phyloP scores from a whole-genome alignment of 1,140 invertebrate species.

The Pemphigus obesinymphae region DNA sequence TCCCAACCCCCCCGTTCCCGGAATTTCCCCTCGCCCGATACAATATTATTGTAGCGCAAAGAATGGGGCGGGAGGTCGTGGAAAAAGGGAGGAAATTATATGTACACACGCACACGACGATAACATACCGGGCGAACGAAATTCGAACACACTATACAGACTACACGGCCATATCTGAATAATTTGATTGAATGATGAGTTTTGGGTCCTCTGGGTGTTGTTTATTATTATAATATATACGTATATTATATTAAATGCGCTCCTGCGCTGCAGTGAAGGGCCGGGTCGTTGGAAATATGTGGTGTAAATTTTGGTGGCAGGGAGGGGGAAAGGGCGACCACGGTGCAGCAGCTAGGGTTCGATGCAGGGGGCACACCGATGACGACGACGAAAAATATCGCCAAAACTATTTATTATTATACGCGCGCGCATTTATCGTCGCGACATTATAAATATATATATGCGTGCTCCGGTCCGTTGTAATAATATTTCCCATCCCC shows the following conservation, averaged over 20 bases:
- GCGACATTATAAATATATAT: no score
- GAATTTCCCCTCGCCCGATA: neutral
- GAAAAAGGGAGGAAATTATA: constrained; percentile 12
- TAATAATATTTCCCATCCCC: neutral
- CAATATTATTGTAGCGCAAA: no score
- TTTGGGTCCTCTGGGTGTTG: constrained; percentile 20
- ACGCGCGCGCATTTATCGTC: no score
- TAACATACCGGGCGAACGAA: neutral
- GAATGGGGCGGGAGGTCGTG: neutral
- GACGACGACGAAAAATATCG: neutral
- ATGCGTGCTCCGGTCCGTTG: neutral
- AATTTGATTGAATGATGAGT: constrained; percentile 19
- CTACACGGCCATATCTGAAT: constrained; percentile 8
- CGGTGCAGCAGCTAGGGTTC: no score
- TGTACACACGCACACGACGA: neutral
- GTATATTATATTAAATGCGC: no score
- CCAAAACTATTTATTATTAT: neutral
- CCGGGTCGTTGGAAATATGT: constrained; percentile 15
- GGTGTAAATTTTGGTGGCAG: neutral
- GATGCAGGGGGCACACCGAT: no score
- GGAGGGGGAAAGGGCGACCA: neutral
- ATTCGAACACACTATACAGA: neutral
- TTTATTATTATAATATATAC: no score
- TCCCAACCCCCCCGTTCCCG: no score
- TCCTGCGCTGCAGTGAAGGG: no score